These are phyloP conservation scores for Napeogenes sylphis DNA, from an alignment of 2,888 invertebrate species.

Conservation along the genomic window DNA sequence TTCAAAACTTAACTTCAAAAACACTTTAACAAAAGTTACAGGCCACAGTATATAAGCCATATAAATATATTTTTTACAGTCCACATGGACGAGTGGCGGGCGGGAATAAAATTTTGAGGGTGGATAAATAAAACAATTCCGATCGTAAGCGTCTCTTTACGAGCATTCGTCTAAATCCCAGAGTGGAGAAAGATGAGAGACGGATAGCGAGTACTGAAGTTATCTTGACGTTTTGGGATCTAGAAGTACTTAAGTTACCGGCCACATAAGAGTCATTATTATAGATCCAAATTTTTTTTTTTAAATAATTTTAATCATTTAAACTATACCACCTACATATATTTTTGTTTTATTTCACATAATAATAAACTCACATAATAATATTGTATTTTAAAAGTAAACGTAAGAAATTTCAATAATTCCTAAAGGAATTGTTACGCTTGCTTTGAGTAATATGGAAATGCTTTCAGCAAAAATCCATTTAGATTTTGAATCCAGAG, in stretches of 20 bases:
- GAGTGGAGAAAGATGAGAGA: background rate
- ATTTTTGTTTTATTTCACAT: too few relatives aligned
- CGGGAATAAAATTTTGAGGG: constrained; percentile 31
- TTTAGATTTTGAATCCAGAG: constrained; percentile 17
- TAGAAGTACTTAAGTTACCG: background rate
- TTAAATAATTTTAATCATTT: too few relatives aligned
- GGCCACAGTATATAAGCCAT: too few relatives aligned
- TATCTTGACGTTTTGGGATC: background rate
- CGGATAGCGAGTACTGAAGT: background rate
- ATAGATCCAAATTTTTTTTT: too few relatives aligned
- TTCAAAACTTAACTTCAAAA: too few relatives aligned
- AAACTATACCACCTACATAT: too few relatives aligned
- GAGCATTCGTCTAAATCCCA: constrained; percentile 20
- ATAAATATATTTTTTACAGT: too few relatives aligned
- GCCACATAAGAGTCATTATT: background rate
- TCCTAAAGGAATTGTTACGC: constrained; percentile 16
- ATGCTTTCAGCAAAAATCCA: constrained; percentile 25
- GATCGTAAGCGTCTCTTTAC: constrained; percentile 18
- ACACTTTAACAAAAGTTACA: too few relatives aligned
- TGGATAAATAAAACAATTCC: constrained; percentile 35
- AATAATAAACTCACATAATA: too few relatives aligned
- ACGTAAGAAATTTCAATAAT: constrained; percentile 17
- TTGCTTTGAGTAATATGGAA: constrained; percentile 23
- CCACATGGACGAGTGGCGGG: too few relatives aligned
- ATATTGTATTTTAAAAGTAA: background rate